Evolutionary conservation across 1,140 invertebrate genomes (phyloP), one percentile per base, ranked within the genome.

Genomic region (Heliconius himera): DNA sequence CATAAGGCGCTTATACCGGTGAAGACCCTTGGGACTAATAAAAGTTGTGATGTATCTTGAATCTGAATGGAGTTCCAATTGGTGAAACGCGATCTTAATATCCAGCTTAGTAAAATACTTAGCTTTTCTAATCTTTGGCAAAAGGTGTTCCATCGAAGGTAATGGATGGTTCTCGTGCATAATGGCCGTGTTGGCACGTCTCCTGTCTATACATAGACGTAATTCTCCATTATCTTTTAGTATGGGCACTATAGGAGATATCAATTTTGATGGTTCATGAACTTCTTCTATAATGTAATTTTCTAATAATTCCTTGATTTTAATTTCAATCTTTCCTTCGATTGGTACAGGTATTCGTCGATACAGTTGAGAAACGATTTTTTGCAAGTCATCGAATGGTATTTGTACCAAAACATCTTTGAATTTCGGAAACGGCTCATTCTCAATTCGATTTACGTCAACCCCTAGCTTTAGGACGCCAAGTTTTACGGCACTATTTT

Each of bases 361-460:
- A 20, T 20, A 54, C 2, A 18, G 51, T 20, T 54, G 51, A 6
- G 51, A 20, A 18, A 54, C 51, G 1, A 18, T 18, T 54, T 5
- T 18, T 20, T 20, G 16, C 5, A 20, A 20, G 20, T 54, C 51
- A 16, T 51, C 49, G 20, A 51, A 26, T 26, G 26, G 26, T 26
- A 26, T 26, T 51, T 51, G 49, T 3, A 74, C 5, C 1, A 41
- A 2, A 5, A 81, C 66, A 46, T 77, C 26, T 41, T 81, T 73
- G n/a, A 81, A 70, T 81, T 81, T 77, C 2, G 80, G 80, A 74
- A 74, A 66, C 16, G 22, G 8, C 54, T 38, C n/a, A 22, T 8
- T 77, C 6, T 49, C 9, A 6, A 70, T 13, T 54, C 54, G 38
- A 26, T 33, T 22, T 22, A 36, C 29, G 13, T 41, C 41, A 41